Conservation (phyloP, 2,113 vertebrate species). For the Ictidomys tridecemlineatus region DNA sequence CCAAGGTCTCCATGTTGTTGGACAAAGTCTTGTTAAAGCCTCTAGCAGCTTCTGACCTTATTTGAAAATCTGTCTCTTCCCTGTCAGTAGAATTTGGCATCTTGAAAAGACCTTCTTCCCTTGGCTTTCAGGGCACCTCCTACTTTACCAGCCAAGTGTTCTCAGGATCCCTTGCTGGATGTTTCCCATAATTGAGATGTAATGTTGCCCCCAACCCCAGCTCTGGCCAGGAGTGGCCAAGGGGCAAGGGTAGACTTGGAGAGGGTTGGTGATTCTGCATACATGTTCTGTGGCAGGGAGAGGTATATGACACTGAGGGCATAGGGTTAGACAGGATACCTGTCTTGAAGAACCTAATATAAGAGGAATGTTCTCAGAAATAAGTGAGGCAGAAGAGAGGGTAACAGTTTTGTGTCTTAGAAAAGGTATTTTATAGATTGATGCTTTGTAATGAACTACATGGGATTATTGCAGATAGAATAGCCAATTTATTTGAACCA, state of each 20-base stretch:
- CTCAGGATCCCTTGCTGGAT: background rate
- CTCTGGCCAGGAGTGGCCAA: background rate
- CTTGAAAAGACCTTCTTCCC: background rate
- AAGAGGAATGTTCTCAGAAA: background rate
- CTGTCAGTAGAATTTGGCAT: background rate
- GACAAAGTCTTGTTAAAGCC: background rate
- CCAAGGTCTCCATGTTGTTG: background rate
- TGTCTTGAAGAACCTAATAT: background rate
- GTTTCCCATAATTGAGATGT: background rate
- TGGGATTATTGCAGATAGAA: conserved; percentile 15
- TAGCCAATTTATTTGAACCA: conserved; percentile 19
- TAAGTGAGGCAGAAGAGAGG: background rate
- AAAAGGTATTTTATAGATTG: conserved; percentile 4
- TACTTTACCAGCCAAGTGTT: background rate
- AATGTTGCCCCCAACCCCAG: background rate
- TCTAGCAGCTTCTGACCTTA: background rate
- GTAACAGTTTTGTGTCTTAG: background rate
- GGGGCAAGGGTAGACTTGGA: background rate
- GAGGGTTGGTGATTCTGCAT: background rate
- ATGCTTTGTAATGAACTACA: conserved; percentile 23
- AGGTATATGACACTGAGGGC: background rate
- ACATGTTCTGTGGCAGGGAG: background rate
- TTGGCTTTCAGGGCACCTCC: background rate
- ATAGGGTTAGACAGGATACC: background rate
- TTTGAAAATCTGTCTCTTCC: background rate